Percentiles rank a stretch among this genome's conserved stretches.
These are phyloP conservation scores for Ceryle rudis DNA, from an alignment of 2,797 vertebrate species.

Conservation along the genomic window DNA sequence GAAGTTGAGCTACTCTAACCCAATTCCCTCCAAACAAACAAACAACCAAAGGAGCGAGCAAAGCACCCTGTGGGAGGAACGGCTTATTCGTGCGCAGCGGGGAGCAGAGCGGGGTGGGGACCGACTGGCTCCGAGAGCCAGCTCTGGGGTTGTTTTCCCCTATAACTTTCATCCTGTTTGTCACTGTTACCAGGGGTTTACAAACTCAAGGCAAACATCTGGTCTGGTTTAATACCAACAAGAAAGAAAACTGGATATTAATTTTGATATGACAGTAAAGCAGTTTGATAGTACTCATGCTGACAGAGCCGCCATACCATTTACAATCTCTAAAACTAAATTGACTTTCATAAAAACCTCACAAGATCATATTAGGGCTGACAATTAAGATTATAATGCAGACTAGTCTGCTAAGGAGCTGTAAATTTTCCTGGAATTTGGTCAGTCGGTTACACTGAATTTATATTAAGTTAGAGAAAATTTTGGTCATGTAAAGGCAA, in stretches of 20 bases:
- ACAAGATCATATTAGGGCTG: constrained; percentile 22
- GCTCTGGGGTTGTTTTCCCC: background rate
- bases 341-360: constrained; percentile 24
- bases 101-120: constrained; percentile 7
- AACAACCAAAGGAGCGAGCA: background rate
- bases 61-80: background rate
- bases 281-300: background rate
- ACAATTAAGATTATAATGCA: constrained; percentile 47
- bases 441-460: constrained; percentile 45
- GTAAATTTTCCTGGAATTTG: constrained; percentile 56
- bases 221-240: constrained; percentile 25
- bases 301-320: background rate
- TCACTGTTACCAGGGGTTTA: constrained; percentile 33
- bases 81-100: background rate
- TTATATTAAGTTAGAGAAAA: constrained; percentile 58
- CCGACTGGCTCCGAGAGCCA: background rate
- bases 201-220: constrained; percentile 49
- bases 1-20: constrained; percentile 16
- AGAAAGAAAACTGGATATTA: constrained; percentile 49
- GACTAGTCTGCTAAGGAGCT: background rate
- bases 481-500: constrained; percentile 58
- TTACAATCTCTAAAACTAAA: constrained; percentile 46
- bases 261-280: constrained; percentile 60
- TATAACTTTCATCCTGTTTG: constrained; percentile 34
- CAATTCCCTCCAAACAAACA: constrained; percentile 28